These are phyloP conservation scores for Sternarchorhynchus goeldii DNA, from an alignment of 2,797 vertebrate species.

Conservation along the genomic window DNA sequence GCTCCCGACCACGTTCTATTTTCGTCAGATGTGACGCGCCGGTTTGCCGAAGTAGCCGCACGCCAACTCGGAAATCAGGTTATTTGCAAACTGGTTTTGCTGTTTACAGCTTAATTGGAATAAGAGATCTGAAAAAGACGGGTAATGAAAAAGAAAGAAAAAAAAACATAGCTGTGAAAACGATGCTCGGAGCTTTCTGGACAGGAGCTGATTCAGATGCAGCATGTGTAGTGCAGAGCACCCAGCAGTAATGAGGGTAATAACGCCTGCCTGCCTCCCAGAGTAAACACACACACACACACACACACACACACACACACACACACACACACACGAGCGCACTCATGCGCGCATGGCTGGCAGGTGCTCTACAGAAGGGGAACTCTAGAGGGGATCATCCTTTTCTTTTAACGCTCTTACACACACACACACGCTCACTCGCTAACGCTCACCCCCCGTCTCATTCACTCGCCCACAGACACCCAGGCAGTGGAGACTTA, in stretches of 20 bases:
- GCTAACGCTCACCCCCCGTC: constrained; percentile 33
- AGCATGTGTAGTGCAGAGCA: constrained; percentile 33
- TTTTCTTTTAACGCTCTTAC: constrained; percentile 46
- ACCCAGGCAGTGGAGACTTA: constrained; percentile 21
- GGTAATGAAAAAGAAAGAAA: neutral
- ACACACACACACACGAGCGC: constrained; percentile 60
- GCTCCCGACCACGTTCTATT: too few relatives aligned
- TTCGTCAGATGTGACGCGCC: too few relatives aligned
- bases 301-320: constrained; percentile 61
- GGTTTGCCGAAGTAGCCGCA: too few relatives aligned
- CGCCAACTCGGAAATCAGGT: too few relatives aligned
- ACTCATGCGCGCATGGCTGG: constrained; percentile 50
- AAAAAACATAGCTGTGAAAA: too few relatives aligned
- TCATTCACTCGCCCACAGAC: constrained; percentile 26
- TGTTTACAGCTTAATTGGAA: too few relatives aligned
- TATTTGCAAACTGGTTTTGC: too few relatives aligned
- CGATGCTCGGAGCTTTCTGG: too few relatives aligned
- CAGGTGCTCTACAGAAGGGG: constrained; percentile 66
- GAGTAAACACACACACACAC: constrained; percentile 64
- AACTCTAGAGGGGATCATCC: constrained; percentile 55
- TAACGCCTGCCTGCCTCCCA: constrained; percentile 56
- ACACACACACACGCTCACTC: constrained; percentile 41
- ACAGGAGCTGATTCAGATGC: constrained; percentile 62
- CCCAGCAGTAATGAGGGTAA: constrained; percentile 59
- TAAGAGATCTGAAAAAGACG: neutral